These are phyloP conservation scores for Dendrolimus houi DNA, from an alignment of 2,888 invertebrate genomes.

Conservation along the genomic window DNA sequence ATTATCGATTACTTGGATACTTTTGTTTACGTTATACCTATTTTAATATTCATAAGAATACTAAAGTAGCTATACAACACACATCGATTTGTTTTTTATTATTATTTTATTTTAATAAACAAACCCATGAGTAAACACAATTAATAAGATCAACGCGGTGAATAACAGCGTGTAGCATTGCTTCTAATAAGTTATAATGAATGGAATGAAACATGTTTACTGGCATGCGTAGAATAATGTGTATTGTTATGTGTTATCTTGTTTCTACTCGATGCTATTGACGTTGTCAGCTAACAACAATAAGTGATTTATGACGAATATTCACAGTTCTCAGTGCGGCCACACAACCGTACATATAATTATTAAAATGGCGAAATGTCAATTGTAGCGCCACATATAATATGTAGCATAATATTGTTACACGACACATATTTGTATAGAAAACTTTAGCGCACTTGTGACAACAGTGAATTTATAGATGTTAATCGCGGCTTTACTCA, in stretches of 20 bases:
- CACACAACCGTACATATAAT: too few species aligned
- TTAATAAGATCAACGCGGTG: conserved; percentile 6
- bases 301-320: conserved; percentile 17
- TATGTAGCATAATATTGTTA: too few species aligned
- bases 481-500: too few species aligned
- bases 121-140: neutral
- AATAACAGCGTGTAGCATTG: conserved; percentile 12
- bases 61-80: too few species aligned
- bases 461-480: too few species aligned
- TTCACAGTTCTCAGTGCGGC: conserved; percentile 12
- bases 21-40: neutral
- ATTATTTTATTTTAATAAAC: neutral
- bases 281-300: conserved; percentile 11
- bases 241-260: conserved; percentile 12
- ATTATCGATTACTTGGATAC: conserved; percentile 1
- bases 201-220: conserved; percentile 5
- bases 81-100: neutral
- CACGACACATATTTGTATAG: too few species aligned
- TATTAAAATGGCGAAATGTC: too few species aligned
- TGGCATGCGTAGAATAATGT: conserved; percentile 7
- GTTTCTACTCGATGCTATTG: neutral
- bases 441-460: too few species aligned
- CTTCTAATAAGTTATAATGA: conserved; percentile 14
- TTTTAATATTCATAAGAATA: too few species aligned
- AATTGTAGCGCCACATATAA: too few species aligned